Evolutionary conservation across 2,113 vertebrate species (phyloP).

Genomic region (Hippocampus guttulatus): DNA sequence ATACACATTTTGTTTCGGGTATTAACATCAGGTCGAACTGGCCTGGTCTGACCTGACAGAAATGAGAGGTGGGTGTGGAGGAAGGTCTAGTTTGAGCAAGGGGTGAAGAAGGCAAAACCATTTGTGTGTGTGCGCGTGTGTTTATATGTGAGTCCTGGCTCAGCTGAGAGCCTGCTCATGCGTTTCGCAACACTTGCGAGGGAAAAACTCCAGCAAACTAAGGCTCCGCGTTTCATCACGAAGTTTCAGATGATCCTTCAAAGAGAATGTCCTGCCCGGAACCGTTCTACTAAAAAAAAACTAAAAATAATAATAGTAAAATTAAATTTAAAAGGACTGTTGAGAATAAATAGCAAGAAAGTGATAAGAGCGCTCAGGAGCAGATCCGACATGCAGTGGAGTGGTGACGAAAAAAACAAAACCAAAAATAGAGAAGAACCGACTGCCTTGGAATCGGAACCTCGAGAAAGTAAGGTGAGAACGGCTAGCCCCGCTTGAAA

Average conservation of each 20-base stretch:
- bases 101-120: neutral
- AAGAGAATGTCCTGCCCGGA: slow-evolving; percentile 13
- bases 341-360: slow-evolving; percentile 64
- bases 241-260: slow-evolving; percentile 15
- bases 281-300: slow-evolving; percentile 11
- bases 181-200: slow-evolving; percentile 18
- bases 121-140: slow-evolving; percentile 12
- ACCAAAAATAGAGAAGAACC: slow-evolving; percentile 22
- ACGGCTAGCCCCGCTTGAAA: neutral
- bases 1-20: slow-evolving; percentile 6
- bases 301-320: neutral
- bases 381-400: slow-evolving; percentile 65
- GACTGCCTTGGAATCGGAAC: slow-evolving; percentile 29
- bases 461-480: slow-evolving; percentile 30
- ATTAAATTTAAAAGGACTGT: neutral
- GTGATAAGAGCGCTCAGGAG: slow-evolving; percentile 56
- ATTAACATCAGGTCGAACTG: slow-evolving; percentile 27
- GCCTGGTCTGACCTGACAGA: slow-evolving; percentile 26
- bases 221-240: slow-evolving; percentile 16
- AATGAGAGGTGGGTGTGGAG: slow-evolving; percentile 10
- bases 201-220: slow-evolving; percentile 21
- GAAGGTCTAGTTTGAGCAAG: slow-evolving; percentile 37
- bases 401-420: slow-evolving; percentile 36
- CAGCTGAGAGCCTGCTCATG: slow-evolving; percentile 41
- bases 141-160: slow-evolving; percentile 27